Percentiles rank a stretch among this genome's conserved stretches.
Conservation (phyloP, 92 coral and sea anemone genomes). For the Parazoanthus atlanticus region DNA sequence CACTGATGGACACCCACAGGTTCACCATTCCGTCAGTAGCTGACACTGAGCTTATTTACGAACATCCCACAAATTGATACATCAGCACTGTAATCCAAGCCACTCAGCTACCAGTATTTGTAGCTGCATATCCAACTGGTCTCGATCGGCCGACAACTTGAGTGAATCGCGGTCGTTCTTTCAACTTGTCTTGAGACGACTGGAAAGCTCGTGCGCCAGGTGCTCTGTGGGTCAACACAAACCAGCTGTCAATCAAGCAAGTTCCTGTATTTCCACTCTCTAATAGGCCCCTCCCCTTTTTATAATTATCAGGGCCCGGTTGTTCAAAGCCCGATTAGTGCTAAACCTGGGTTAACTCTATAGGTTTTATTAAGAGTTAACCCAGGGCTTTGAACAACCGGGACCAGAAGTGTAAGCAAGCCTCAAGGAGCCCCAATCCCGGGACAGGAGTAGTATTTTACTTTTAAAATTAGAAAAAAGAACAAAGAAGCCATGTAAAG, state of each 20-base stretch:
- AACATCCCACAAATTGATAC: not conserved
- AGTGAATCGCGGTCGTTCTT: conserved; percentile 92
- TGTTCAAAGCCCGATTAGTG: no score
- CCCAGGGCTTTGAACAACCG: no score
- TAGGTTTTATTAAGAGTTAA: no score
- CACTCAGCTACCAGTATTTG: conserved; percentile 45
- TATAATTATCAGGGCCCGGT: no score
- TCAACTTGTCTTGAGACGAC: conserved; percentile 86
- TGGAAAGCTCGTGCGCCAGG: conserved; percentile 82
- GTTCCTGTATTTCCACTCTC: no score
- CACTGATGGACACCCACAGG: not conserved
- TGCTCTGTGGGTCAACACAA: conserved; percentile 50
- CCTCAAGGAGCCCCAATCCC: no score
- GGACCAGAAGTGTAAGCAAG: no score
- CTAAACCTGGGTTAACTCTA: no score
- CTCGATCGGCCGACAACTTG: conserved; percentile 96
- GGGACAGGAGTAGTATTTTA: no score
- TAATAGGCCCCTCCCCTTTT: no score
- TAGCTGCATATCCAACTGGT: conserved; percentile 67
- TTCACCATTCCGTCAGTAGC: not conserved
- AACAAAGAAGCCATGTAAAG: not conserved
- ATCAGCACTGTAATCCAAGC: not conserved
- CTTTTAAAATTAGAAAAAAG: no score
- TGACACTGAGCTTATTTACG: not conserved
- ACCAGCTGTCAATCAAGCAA: not conserved